Conservation (phyloP, 37 sponge, comb jelly and placozoan genomes). For the Spongia lamella region DNA sequence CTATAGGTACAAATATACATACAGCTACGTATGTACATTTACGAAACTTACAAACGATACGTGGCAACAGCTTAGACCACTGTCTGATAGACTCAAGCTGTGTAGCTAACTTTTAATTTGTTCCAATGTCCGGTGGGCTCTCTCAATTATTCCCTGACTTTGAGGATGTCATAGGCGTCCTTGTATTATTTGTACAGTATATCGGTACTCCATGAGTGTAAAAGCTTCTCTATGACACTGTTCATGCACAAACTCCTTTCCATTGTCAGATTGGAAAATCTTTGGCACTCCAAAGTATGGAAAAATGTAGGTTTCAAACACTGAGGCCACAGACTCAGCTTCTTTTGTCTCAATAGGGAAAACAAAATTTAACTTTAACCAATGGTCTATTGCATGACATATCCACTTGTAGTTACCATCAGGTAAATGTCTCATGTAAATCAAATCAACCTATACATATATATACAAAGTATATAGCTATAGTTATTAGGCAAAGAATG, state of each 20-base stretch:
- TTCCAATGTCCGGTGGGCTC: slow-evolving; percentile 9
- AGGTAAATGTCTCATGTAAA: too few species aligned
- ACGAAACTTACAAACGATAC: too few species aligned
- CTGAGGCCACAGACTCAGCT: slow-evolving; percentile 1
- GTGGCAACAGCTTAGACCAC: too few species aligned
- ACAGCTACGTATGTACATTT: too few species aligned
- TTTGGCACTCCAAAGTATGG: slow-evolving; percentile 11
- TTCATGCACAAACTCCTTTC: slow-evolving; percentile 9
- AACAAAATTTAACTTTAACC: slow-evolving; percentile 18
- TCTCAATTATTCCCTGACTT: slow-evolving; percentile 11
- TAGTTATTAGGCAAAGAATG: too few species aligned
- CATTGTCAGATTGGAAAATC: slow-evolving; percentile 9
- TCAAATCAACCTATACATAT: too few species aligned
- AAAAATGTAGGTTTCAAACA: not conserved
- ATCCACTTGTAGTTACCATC: slow-evolving; percentile 1
- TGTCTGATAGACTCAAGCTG: not conserved
- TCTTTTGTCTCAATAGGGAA: not conserved
- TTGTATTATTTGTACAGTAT: not conserved
- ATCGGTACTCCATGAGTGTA: not conserved
- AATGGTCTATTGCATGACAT: not conserved
- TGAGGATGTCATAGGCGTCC: slow-evolving; percentile 13
- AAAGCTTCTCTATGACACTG: not conserved
- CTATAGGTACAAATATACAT: too few species aligned
- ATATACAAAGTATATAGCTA: too few species aligned
- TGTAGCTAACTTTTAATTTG: not conserved